phyloP scores from a whole-genome alignment of 2,113 vertebrate genomes.

The Varanus salvator region DNA sequence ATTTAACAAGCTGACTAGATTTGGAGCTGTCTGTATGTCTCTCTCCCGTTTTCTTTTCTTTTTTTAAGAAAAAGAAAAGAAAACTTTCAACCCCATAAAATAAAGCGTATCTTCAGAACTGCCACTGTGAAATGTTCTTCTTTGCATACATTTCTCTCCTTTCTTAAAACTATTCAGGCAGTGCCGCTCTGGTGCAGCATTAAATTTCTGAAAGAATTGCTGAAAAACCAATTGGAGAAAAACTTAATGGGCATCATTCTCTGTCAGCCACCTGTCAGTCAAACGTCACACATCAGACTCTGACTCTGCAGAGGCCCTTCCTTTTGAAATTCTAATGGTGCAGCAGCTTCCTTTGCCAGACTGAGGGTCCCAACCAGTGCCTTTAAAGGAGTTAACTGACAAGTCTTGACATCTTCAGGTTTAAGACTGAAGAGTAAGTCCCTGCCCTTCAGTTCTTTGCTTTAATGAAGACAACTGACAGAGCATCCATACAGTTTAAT shows the following conservation, averaged over 20 bases:
- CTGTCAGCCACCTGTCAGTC: not conserved
- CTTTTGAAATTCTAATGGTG: not conserved
- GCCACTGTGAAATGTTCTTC: not conserved
- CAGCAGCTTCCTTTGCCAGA: not conserved
- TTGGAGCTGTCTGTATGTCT: not conserved
- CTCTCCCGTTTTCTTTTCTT: not conserved
- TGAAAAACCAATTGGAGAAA: not conserved
- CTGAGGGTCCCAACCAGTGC: not conserved
- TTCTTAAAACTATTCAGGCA: constrained; percentile 22
- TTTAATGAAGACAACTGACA: constrained; percentile 2
- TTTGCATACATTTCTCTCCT: not conserved
- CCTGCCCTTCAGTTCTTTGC: not conserved
- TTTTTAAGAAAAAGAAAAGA: not conserved
- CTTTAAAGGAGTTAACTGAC: not conserved
- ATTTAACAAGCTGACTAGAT: constrained; percentile 21
- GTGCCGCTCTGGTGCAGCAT: not conserved
- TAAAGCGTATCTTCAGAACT: constrained; percentile 36
- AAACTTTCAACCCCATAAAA: not conserved
- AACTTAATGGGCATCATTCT: not conserved
- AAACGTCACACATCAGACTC: not conserved
- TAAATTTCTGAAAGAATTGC: constrained; percentile 1
- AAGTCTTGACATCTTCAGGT: not conserved
- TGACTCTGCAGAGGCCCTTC: not conserved
- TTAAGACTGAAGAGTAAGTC: not conserved
- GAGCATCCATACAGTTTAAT: not conserved